Base-by-base conservation (phyloP, 1,140 invertebrate genomes). In the Lysiphlebus fabarum region DNA sequence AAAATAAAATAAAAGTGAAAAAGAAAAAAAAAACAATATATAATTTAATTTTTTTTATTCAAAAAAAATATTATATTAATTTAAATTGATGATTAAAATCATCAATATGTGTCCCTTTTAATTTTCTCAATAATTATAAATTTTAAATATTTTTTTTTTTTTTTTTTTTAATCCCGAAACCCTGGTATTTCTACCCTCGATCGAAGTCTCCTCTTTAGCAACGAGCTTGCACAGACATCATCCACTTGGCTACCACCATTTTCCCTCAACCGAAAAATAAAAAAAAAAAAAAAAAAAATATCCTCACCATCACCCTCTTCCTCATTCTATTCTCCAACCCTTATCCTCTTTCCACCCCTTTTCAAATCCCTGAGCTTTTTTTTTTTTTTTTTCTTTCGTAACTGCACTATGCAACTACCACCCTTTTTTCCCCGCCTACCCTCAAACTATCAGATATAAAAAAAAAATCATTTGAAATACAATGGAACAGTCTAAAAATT, bases 131-230 rank as follows among this genome's bases (percentile, higher is more conserved):
- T 11, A 40, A 3, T 34, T 47, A 42, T 53, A 41, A 41, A 36
- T 58, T 12, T 49, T 45, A 50, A 44, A 58, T 47, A 9, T 6
- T 5, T 6, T 12, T 12, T 12, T 48, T n/a, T 26, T 38, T 7
- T 26, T n/a, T 33, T 49, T 1, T 2, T 7, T 10, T 1, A 33
- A 7, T 33, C 48, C 14, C 56, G 47, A 47, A 51, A 41, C 63
- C 34, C 55, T 44, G 48, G 45, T 14, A 38, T 55, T 61, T 54
- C 55, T 56, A 57, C 65, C 65, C 62, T 65, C 65, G 70, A 73
- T 72, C 71, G 68, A 73, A 75, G 66, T 26, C 64, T 68, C 60
- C 66, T 66, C 69, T 71, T 67, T 61, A 60, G 56, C 66, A 65
- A 48, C 41, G 40, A 59, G 51, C 60, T 56, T 56, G 63, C 63